These are phyloP conservation scores for Platanista minor DNA, from an alignment of 2,113 vertebrate genomes.

Conservation along the genomic window DNA sequence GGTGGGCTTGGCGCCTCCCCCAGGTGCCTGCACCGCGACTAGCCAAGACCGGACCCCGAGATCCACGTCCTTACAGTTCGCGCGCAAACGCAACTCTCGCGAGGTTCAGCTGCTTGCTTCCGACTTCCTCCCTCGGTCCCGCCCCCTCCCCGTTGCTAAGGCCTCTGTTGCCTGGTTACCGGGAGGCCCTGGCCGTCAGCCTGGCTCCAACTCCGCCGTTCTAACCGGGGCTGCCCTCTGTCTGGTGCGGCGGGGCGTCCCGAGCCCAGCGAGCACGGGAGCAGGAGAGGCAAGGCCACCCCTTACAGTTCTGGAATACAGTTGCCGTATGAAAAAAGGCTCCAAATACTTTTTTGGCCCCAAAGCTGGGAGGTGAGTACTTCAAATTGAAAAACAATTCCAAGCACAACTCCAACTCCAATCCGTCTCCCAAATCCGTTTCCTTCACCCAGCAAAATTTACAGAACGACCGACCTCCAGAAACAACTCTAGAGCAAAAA, in stretches of 20 bases:
- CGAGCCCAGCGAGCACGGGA: not conserved
- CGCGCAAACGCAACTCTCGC: slow-evolving; percentile 64
- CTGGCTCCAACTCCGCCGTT: fast-evolving
- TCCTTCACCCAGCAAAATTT: not conserved
- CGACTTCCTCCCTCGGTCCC: slow-evolving; percentile 60
- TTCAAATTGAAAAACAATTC: not conserved
- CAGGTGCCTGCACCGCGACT: fast-evolving
- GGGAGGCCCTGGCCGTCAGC: fast-evolving
- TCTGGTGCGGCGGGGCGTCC: not conserved
- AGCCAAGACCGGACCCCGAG: fast-evolving
- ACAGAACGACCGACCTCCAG: not conserved
- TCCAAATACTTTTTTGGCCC: not conserved
- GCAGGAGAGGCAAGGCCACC: not conserved
- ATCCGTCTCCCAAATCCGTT: not conserved
- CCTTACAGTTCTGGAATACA: not conserved
- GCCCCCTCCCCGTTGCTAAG: slow-evolving; percentile 45
- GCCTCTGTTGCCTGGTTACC: slow-evolving; percentile 68
- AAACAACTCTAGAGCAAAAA: not conserved
- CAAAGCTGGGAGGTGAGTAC: not conserved
- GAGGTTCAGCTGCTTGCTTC: not conserved
- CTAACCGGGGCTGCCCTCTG: not conserved
- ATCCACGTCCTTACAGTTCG: not conserved
- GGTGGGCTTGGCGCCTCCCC: fast-evolving
- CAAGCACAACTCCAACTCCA: not conserved
- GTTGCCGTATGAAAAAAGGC: not conserved